A percentile compares a stretch with the other conserved stretches of the same genome.
These are phyloP conservation scores for Turritopsis dohrnii DNA, from an alignment of 30 jellyfish, hydroid and myxozoan genomes.

Conservation along the genomic window DNA sequence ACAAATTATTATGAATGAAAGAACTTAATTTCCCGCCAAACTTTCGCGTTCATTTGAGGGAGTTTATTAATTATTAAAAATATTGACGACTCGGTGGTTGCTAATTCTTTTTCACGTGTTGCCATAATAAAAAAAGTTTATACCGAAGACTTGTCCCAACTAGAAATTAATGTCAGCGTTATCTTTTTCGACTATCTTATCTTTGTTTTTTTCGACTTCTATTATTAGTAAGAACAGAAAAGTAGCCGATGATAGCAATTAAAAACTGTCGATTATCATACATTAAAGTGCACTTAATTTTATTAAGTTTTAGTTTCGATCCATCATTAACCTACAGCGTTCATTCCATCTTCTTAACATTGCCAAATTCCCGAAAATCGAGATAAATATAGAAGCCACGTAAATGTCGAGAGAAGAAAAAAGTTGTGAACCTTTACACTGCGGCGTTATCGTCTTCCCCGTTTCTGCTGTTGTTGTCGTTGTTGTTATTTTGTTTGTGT, in stretches of 20 bases:
- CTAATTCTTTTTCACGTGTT: neutral
- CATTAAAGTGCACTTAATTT: too few relatives aligned
- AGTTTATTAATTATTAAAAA: too few relatives aligned
- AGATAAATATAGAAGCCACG: neutral
- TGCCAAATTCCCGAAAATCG: too few relatives aligned
- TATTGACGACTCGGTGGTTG: neutral
- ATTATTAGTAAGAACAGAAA: too few relatives aligned
- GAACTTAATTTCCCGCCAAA: neutral
- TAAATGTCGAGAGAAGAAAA: neutral
- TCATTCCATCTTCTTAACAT: too few relatives aligned
- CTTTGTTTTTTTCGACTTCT: too few relatives aligned
- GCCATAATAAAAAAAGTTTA: neutral
- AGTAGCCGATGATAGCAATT: too few relatives aligned
- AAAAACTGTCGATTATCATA: too few relatives aligned
- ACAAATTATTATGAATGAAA: neutral
- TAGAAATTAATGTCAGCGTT: neutral
- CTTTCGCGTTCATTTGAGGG: neutral
- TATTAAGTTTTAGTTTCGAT: too few relatives aligned
- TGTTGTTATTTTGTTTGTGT: neutral
- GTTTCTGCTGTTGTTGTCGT: neutral
- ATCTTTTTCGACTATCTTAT: neutral
- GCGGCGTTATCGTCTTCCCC: neutral
- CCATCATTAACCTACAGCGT: too few relatives aligned
- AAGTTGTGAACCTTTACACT: neutral
- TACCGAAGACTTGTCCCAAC: neutral